Percentiles rank a stretch among this genome's conserved stretches.
phyloP scores from a whole-genome alignment of 2,888 invertebrate genomes.

The Matsumyia berberina region DNA sequence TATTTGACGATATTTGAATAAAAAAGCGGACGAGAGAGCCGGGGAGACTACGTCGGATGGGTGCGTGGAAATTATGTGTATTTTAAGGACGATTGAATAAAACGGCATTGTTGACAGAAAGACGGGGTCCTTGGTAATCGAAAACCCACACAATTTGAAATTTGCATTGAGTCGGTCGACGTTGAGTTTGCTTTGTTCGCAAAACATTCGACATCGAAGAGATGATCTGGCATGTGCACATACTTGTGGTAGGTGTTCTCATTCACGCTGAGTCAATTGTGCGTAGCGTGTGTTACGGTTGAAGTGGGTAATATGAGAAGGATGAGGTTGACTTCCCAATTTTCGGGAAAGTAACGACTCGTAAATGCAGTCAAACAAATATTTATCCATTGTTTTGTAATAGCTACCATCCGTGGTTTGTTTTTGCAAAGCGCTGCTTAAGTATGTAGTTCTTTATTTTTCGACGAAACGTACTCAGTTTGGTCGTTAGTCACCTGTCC shows the following conservation, averaged over 20 bases:
- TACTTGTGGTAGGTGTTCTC: not conserved
- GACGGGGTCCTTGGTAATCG: conserved; percentile 9
- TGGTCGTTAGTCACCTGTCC: no score
- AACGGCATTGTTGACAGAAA: conserved; percentile 32
- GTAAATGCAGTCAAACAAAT: not conserved
- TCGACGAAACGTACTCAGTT: no score
- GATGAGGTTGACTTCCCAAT: not conserved
- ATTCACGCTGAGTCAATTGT: conserved; percentile 2
- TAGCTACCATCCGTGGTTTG: no score
- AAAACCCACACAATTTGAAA: conserved; percentile 24
- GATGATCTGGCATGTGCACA: not conserved
- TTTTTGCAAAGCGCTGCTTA: no score
- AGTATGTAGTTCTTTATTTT: no score
- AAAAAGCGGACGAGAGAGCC: not conserved
- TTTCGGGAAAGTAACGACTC: not conserved
- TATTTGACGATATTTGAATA: conserved; percentile 30
- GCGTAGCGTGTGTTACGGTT: conserved; percentile 4
- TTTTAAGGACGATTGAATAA: conserved; percentile 34
- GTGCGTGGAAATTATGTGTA: not conserved
- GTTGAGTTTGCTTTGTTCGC: not conserved
- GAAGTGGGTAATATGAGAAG: not conserved
- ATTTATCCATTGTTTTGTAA: no score
- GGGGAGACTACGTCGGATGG: not conserved
- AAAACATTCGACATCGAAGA: not conserved
- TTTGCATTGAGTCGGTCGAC: not conserved